Percentiles rank a stretch among this genome's conserved stretches.
phyloP scores from a whole-genome alignment of 2,113 vertebrate species.

The Nesogale talazaci region DNA sequence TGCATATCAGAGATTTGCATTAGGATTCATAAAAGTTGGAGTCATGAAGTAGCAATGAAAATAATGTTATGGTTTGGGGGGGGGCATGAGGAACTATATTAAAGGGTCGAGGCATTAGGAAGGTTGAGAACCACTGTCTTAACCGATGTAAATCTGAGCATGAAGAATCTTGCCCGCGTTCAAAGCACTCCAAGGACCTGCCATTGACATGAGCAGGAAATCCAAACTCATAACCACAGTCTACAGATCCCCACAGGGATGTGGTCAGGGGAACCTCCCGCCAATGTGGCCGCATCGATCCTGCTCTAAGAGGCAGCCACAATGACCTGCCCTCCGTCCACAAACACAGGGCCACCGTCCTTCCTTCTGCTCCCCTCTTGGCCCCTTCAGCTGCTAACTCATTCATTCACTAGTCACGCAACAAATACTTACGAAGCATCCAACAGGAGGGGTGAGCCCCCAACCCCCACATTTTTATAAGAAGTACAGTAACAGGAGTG shows the following conservation, averaged over 20 bases:
- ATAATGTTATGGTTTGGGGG: too few species aligned
- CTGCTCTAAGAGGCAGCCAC: not conserved
- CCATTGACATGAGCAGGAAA: not conserved
- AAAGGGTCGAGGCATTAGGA: too few species aligned
- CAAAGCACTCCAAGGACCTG: not conserved
- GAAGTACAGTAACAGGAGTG: not conserved
- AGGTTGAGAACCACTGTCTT: not conserved
- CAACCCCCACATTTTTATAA: not conserved
- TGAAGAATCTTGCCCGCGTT: not conserved
- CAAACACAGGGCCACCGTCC: not conserved
- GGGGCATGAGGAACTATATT: too few species aligned
- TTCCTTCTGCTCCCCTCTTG: not conserved
- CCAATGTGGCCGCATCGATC: not conserved
- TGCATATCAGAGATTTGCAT: too few species aligned
- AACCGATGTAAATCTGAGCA: not conserved
- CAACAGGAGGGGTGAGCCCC: not conserved
- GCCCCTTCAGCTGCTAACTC: not conserved
- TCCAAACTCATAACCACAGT: not conserved
- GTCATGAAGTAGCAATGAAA: too few species aligned
- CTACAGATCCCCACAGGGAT: not conserved
- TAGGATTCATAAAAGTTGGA: too few species aligned
- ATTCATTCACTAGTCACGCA: not conserved
- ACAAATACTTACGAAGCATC: slow-evolving; percentile 1
- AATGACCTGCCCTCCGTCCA: not conserved
- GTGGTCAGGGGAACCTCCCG: too few species aligned